phyloP scores from a whole-genome alignment of 2,113 vertebrate genomes.

The Rhinolophus ferrumequinum region DNA sequence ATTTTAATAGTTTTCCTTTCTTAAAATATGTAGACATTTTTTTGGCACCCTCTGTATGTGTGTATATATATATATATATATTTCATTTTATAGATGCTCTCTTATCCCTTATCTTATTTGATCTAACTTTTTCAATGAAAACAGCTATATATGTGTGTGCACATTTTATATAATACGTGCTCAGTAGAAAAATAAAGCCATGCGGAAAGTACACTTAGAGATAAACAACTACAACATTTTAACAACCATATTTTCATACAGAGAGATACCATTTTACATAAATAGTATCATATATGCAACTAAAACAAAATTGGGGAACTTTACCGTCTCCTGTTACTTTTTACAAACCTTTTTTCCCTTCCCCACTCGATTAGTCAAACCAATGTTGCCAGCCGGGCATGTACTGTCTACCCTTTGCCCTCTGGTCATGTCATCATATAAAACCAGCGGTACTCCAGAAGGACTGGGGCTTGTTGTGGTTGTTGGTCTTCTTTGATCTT shows the following conservation, averaged over 20 bases:
- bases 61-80: too few relatives aligned
- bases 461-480: neutral
- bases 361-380: neutral
- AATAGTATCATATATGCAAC: neutral
- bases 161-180: conserved; percentile 7
- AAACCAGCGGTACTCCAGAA: neutral
- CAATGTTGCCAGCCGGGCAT: neutral
- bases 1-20: too few relatives aligned
- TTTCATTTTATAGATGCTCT: neutral
- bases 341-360: neutral
- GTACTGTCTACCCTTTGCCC: neutral
- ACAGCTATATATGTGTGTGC: neutral
- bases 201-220: neutral
- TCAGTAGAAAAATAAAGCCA: neutral
- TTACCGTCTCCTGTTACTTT: neutral
- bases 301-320: neutral
- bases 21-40: too few relatives aligned
- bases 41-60: too few relatives aligned
- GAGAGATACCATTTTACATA: neutral
- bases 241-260: neutral
- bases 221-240: neutral
- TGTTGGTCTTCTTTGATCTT: neutral
- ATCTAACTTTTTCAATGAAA: neutral
- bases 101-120: neutral
- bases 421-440: neutral